Evolutionary conservation across 1,140 invertebrate genomes (phyloP).

Genomic region (Aradophagus sp.): DNA sequence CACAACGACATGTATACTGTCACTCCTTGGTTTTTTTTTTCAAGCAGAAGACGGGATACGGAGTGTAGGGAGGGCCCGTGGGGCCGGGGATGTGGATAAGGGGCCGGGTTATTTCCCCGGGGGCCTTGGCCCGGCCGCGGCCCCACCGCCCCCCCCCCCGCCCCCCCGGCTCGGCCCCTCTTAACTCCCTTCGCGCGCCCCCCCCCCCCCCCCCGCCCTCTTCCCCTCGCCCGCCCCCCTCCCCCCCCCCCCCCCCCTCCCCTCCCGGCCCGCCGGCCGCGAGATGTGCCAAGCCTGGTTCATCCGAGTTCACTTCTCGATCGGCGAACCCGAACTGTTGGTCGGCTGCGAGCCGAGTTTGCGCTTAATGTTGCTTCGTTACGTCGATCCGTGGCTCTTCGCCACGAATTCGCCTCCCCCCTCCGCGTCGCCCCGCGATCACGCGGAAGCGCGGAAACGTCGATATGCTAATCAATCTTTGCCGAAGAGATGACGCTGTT

Average conservation of each 20-base stretch:
- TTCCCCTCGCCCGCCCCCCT: conserved; percentile 15
- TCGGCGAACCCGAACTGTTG: conserved; percentile 66
- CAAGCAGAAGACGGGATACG: no score
- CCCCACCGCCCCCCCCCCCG: conserved; percentile 63
- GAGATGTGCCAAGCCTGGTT: conserved; percentile 48
- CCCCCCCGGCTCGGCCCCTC: conserved; percentile 57
- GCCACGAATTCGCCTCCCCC: conserved; percentile 18
- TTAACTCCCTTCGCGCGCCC: conserved; percentile 46
- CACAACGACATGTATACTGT: no score
- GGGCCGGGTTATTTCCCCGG: conserved; percentile 69
- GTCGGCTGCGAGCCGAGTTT: no score
- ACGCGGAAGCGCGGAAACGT: conserved; percentile 40
- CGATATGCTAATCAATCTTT: conserved; percentile 38
- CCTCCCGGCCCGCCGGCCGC: conserved; percentile 36
- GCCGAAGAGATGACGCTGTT: conserved; percentile 9
- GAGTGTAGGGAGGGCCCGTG: no score
- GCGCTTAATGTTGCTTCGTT: conserved; percentile 50
- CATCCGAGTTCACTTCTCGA: conserved; percentile 69
- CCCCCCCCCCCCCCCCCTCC: conserved; percentile 29
- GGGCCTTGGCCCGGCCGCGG: conserved; percentile 68
- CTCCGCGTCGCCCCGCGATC: not conserved
- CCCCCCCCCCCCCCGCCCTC: conserved; percentile 41
- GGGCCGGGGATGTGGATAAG: no score
- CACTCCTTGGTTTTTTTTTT: no score
- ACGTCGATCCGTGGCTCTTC: no score